Percentiles rank a stretch among this genome's conserved stretches.
Evolutionary conservation across 2,888 invertebrate species (phyloP).

Genomic region (Laspeyria flexula): DNA sequence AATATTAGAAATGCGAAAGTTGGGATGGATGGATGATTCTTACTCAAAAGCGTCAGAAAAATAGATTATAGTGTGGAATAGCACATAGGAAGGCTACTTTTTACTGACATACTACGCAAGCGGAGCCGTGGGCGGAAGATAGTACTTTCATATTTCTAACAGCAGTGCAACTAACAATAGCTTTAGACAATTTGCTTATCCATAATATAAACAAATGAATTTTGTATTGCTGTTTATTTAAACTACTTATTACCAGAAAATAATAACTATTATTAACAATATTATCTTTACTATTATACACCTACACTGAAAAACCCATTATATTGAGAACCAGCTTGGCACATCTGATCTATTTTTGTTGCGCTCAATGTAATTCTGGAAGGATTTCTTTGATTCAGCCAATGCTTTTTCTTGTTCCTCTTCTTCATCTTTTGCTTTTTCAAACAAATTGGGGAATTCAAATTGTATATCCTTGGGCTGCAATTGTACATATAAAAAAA

Average conservation of each 20-base stretch:
- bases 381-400: slow-evolving; percentile 87
- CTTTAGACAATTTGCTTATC: no score
- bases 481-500: slow-evolving; percentile 59
- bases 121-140: no score
- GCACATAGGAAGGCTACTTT: no score
- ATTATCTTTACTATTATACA: slow-evolving; percentile 12
- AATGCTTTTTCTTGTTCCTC: slow-evolving; percentile 87
- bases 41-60: no score
- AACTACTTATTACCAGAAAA: slow-evolving; percentile 19
- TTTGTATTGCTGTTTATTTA: slow-evolving; percentile 1
- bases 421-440: slow-evolving; percentile 79
- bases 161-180: no score
- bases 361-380: slow-evolving; percentile 85
- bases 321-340: slow-evolving; percentile 93
- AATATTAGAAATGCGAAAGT: no score
- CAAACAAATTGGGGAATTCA: slow-evolving; percentile 91
- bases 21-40: no score
- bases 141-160: no score
- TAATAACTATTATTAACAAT: slow-evolving; percentile 12
- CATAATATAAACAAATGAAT: no score
- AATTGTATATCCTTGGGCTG: slow-evolving; percentile 91
- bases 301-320: slow-evolving; percentile 3
- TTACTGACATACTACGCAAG: no score
- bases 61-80: no score
- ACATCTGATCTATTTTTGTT: slow-evolving; percentile 90